These are phyloP conservation scores for Ganaspis brasiliensis DNA, from an alignment of 2,888 invertebrate genomes.

Conservation along the genomic window DNA sequence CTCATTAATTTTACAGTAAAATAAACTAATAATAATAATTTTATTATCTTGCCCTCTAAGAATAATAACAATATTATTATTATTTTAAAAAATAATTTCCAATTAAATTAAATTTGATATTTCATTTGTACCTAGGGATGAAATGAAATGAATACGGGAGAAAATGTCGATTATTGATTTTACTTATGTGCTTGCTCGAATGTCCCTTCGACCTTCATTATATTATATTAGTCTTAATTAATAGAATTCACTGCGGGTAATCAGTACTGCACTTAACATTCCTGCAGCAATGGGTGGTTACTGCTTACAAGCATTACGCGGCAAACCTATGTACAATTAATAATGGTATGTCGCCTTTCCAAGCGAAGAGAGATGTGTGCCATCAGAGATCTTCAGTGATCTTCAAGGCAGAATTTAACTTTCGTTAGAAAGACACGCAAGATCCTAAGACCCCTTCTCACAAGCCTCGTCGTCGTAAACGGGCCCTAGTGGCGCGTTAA, in stretches of 20 bases:
- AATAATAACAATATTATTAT: too few species aligned
- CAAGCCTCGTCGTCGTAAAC: constrained; percentile 3
- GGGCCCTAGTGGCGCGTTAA: constrained; percentile 32
- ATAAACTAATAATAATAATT: too few species aligned
- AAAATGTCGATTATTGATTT: constrained; percentile 10
- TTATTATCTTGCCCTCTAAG: too few species aligned
- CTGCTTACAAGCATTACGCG: constrained; percentile 20
- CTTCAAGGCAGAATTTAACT: constrained; percentile 32
- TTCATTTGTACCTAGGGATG: not conserved
- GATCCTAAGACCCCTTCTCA: constrained; percentile 21
- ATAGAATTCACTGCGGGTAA: constrained; percentile 53
- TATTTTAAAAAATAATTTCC: too few species aligned
- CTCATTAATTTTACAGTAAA: too few species aligned
- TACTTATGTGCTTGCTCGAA: not conserved
- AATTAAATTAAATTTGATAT: not conserved
- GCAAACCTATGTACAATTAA: constrained; percentile 28
- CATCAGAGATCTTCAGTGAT: constrained; percentile 8
- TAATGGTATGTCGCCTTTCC: constrained; percentile 31
- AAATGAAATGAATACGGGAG: not conserved
- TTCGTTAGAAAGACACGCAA: constrained; percentile 12
- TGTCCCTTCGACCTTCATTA: constrained; percentile 27
- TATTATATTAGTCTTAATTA: constrained; percentile 55
- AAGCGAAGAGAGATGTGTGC: constrained; percentile 16
- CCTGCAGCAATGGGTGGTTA: constrained; percentile 34
- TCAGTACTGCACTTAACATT: constrained; percentile 29